Base-by-base conservation (phyloP, 2,797 vertebrate genomes). In the Molothrus ater region DNA sequence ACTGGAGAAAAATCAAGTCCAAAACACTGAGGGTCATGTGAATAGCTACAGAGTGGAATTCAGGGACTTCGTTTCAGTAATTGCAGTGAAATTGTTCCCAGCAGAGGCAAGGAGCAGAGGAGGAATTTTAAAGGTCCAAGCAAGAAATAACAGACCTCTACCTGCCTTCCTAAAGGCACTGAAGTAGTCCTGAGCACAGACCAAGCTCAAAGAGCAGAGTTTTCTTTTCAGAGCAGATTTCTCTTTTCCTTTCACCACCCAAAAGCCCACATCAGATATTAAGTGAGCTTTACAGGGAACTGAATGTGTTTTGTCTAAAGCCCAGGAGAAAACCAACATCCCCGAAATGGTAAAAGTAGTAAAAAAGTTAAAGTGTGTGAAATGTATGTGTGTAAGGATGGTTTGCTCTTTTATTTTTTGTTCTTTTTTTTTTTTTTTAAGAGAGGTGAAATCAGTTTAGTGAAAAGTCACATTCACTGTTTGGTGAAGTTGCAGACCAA, bases 401-500 rank as follows among this genome's bases (percentile, higher is more conserved):
- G 12, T 26, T 76, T 9, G 0, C 50, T 72, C 3, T 36, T 47
- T 32, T 25, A 0, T 1, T 57, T 57, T 11, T 66, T 34, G 24
- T 4, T 13, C 13, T 4, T 73, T 79, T 60, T 81, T 36, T 36
- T 81, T 36, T 36, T 36, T 5, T 74, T 71, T 56, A 78, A 31
- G 63, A 80, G 60, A 73, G 80, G 8, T 85, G 60, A 70, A 71
- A 92, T 79, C 80, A 29, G 26, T 82, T 96, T 91, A 86, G 43
- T 89, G 70, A 69, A 96, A 93, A 88, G 91, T 94, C 84, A 85
- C 24, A 47, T 80, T 81, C 51, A 85, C 57, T 95, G 57, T 80
- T 96, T 88, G 80, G 84, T 83, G 82, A 91, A 96, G 86, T 80
- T 96, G 83, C 78, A 79, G 84, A 95, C 87, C 89, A 96, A 96